Conservation (phyloP, 1,140 invertebrate genomes). For the Papilio glaucus region DNA sequence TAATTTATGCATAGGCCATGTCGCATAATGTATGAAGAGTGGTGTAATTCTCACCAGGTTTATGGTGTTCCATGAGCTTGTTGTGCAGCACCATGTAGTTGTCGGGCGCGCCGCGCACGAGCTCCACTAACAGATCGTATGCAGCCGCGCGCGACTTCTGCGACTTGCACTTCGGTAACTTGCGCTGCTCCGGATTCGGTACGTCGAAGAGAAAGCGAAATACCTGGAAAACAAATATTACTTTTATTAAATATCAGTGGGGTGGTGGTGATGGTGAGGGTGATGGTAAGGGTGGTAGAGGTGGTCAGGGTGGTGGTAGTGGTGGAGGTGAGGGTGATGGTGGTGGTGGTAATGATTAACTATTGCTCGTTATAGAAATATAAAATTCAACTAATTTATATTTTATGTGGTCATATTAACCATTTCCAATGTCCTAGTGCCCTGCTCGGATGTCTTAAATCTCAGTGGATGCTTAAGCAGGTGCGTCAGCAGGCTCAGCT, state of each 20-base stretch:
- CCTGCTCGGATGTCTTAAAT: constrained; percentile 92
- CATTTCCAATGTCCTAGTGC: constrained; percentile 88
- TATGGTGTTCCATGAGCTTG: constrained; percentile 93
- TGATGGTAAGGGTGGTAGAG: too few species aligned
- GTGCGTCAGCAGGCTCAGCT: constrained; percentile 93
- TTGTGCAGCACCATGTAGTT: constrained; percentile 94
- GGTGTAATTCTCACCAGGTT: constrained; percentile 84
- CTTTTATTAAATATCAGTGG: background rate
- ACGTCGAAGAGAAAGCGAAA: constrained; percentile 96
- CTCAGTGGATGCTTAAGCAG: constrained; percentile 94
- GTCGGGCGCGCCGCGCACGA: constrained; percentile 92
- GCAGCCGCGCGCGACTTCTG: constrained; percentile 93
- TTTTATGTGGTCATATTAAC: constrained; percentile 57
- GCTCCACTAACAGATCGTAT: constrained; percentile 94
- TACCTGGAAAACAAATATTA: constrained; percentile 79
- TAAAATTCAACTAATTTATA: background rate
- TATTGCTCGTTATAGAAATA: too few species aligned
- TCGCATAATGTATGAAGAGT: too few species aligned
- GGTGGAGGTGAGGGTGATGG: too few species aligned
- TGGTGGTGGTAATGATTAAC: too few species aligned
- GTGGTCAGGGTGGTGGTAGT: too few species aligned
- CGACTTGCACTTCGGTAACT: constrained; percentile 97
- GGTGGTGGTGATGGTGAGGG: too few species aligned
- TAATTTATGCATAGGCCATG: too few species aligned
- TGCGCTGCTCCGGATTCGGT: constrained; percentile 91